Base-by-base conservation (phyloP, 2,113 vertebrate species). In the Origma solitaria region DNA sequence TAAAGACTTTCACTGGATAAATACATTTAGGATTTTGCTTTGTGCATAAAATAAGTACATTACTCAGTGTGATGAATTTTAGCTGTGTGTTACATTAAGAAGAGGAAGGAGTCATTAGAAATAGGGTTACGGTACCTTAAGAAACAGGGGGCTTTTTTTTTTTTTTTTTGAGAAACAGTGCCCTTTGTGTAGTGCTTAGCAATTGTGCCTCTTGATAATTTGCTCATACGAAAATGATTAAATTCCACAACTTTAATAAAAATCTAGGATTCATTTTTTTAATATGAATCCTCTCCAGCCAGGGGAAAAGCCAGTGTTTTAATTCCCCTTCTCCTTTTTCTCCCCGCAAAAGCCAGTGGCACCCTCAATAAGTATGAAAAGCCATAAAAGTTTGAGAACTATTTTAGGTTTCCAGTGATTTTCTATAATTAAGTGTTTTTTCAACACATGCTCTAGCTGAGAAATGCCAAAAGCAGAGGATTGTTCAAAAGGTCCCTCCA, bases 21-120 rank as follows among this genome's bases (percentile, higher is more conserved):
- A 92, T 93, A 54, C 64, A 53, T 97, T 86, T 87, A 96, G 96
- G 96, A 95, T 96, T 97, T 96, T 69, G 91, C 84, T 96, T 91
- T 94, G 96, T 97, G 97, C 96, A 72, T 96, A 97, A 95, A 95
- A 94, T 96, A 97, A 97, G 95, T 96, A 82, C 95, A 94, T 98
- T 96, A 97, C 80, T 96, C 92, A 93, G 95, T 94, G 86, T 94
- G 96, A 95, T 98, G 92, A 97, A 97, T 97, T 95, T 96, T 92
- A 92, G 69, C 92, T 92, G 65, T 14, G 1, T 22, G 79, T 81
- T 94, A 42, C 76, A 66, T 88, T 81, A 51, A n/a, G 50, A 87
- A 82, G 86, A 61, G 65, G 75, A 95, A 61, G 56, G 25, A 78
- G 58, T 73, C 91, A 38, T 50, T 91, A 79, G 70, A 78, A 87